Evolutionary conservation across 1,140 invertebrate genomes (phyloP).

Genomic region (Palaemon carinicauda): DNA sequence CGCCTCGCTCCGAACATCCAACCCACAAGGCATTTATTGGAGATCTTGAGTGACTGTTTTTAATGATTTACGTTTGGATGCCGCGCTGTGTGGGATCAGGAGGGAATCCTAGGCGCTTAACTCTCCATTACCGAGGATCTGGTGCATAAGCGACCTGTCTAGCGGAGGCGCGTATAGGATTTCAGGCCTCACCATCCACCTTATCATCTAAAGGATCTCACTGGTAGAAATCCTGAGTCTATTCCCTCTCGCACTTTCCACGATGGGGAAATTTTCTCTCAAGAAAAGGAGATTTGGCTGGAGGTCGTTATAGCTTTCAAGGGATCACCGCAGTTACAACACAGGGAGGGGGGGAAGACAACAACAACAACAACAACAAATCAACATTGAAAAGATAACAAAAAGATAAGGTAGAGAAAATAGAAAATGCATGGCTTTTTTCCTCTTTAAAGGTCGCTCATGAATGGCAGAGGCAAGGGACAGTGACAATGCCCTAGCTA

Average conservation of each 20-base stretch:
- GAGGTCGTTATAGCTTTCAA: not conserved
- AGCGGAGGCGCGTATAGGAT: not conserved
- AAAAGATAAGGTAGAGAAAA: no score
- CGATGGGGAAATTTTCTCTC: no score
- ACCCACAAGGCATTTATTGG: slow-evolving; percentile 27
- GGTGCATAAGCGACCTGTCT: slow-evolving; percentile 31
- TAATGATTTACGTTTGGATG: slow-evolving; percentile 25
- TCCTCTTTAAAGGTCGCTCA: no score
- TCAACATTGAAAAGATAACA: no score
- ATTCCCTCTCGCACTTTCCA: no score
- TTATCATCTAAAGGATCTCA: not conserved
- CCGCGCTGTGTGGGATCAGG: not conserved
- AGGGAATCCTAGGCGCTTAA: slow-evolving; percentile 19
- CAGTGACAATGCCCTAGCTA: no score
- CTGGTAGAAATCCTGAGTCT: no score
- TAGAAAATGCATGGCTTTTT: no score
- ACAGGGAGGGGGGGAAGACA: not conserved
- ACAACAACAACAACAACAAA: no score
- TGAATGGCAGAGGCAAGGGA: no score
- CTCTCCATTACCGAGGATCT: slow-evolving; percentile 34
- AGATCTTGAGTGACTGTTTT: slow-evolving; percentile 35
- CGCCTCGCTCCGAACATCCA: not conserved
- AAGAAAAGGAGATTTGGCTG: not conserved
- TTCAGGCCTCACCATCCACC: no score
- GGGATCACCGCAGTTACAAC: no score